Evolutionary conservation across 2,797 vertebrate species (phyloP).

Genomic region (Lindbergichthys nudifrons): DNA sequence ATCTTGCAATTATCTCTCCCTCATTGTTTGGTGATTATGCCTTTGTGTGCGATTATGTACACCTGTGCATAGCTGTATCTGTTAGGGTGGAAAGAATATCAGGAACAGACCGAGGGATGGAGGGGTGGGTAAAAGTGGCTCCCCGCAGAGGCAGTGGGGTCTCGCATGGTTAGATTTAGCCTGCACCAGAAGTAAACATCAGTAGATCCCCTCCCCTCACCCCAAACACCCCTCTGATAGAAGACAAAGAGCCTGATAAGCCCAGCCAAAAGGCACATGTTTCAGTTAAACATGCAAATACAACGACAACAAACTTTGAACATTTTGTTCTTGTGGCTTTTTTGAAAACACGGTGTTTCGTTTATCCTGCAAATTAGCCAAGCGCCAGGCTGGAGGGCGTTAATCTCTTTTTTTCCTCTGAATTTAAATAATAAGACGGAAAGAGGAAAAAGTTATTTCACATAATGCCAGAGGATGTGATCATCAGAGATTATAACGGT

Average conservation of each 20-base stretch:
- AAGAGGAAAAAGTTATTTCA: slow-evolving; percentile 43
- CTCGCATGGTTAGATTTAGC: slow-evolving; percentile 40
- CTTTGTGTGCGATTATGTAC: background rate
- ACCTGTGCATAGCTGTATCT: slow-evolving; percentile 9
- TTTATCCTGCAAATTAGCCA: slow-evolving; percentile 76
- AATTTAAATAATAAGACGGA: slow-evolving; percentile 70
- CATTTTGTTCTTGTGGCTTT: slow-evolving; percentile 53
- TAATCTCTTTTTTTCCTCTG: slow-evolving; percentile 40
- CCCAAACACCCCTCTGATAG: slow-evolving; percentile 13
- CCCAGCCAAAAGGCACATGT: slow-evolving; percentile 55
- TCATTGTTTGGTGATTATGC: background rate
- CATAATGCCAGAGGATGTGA: slow-evolving; percentile 67
- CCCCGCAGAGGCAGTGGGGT: slow-evolving; percentile 23
- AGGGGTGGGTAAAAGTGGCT: slow-evolving; percentile 27
- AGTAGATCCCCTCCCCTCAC: slow-evolving; percentile 5
- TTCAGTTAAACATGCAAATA: slow-evolving; percentile 69
- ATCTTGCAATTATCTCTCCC: background rate
- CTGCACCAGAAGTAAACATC: slow-evolving; percentile 33
- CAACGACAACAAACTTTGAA: slow-evolving; percentile 47
- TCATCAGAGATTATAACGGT: slow-evolving; percentile 51
- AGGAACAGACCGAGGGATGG: slow-evolving; percentile 12
- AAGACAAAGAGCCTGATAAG: slow-evolving; percentile 45
- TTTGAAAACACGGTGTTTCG: slow-evolving; percentile 68
- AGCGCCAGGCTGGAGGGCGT: slow-evolving; percentile 62
- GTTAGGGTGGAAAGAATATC: slow-evolving; percentile 15